A percentile compares a stretch with the other conserved stretches of the same genome.
phyloP scores from a whole-genome alignment of 2,888 invertebrate species.

The Pammene fasciana region DNA sequence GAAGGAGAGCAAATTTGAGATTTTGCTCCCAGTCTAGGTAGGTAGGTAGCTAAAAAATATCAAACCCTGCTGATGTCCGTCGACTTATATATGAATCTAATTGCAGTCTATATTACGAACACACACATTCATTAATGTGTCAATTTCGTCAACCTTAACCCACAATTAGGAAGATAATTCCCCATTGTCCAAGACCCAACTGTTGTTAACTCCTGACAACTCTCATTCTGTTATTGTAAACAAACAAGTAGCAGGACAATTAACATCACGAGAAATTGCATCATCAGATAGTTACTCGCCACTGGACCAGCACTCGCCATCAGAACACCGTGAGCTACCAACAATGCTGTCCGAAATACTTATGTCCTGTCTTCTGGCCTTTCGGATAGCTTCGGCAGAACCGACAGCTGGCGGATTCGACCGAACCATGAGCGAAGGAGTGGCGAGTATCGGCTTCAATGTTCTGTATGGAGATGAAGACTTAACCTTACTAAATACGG shows the following conservation, averaged over 20 bases:
- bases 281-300: conserved; percentile 49
- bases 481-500: conserved; percentile 63
- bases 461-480: conserved; percentile 71
- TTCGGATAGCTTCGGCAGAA: conserved; percentile 48
- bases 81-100: too few relatives aligned
- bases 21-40: too few relatives aligned
- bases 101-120: too few relatives aligned
- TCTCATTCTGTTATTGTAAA: conserved; percentile 57
- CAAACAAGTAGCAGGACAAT: conserved; percentile 58
- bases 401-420: conserved; percentile 56
- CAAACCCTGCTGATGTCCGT: too few relatives aligned
- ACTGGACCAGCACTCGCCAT: conserved; percentile 45
- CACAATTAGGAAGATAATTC: conserved; percentile 10
- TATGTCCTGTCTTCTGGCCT: conserved; percentile 44
- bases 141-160: neutral
- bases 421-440: conserved; percentile 59
- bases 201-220: conserved; percentile 54
- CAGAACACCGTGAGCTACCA: conserved; percentile 45
- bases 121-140: too few relatives aligned
- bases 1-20: too few relatives aligned
- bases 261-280: conserved; percentile 64
- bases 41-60: too few relatives aligned
- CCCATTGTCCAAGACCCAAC: conserved; percentile 19
- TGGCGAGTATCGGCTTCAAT: conserved; percentile 60
- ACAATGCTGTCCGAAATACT: conserved; percentile 56